These are phyloP conservation scores for Heterochromis multidens DNA, from an alignment of 2,113 vertebrate genomes.

Conservation along the genomic window DNA sequence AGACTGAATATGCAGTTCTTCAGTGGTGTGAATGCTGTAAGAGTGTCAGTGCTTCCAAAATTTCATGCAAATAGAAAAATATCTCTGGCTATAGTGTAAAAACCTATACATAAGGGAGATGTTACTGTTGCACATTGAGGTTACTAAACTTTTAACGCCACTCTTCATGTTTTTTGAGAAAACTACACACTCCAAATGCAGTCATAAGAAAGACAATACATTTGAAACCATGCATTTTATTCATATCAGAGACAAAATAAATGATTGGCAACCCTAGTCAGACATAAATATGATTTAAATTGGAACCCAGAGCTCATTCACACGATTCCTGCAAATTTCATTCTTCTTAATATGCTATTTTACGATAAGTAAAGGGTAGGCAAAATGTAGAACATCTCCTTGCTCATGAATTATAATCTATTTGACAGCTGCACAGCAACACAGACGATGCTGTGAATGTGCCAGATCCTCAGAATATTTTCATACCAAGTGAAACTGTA, in stretches of 20 bases:
- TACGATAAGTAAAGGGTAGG: constrained; percentile 28
- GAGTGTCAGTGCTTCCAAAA: background rate
- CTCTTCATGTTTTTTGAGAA: background rate
- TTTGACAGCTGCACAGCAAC: constrained; percentile 47
- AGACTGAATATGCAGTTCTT: background rate
- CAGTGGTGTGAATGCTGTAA: background rate
- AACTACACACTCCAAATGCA: background rate
- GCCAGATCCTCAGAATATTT: constrained; percentile 33
- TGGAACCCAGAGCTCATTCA: constrained; percentile 37
- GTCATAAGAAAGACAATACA: background rate
- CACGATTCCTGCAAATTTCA: constrained; percentile 31
- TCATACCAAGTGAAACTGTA: constrained; percentile 33
- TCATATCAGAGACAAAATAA: background rate
- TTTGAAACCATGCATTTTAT: background rate
- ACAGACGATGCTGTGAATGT: constrained; percentile 13
- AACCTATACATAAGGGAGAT: background rate
- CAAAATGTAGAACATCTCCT: constrained; percentile 40
- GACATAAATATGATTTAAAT: constrained; percentile 36
- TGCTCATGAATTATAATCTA: constrained; percentile 61
- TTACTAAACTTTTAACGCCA: background rate
- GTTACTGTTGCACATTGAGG: background rate
- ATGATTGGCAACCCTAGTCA: constrained; percentile 25
- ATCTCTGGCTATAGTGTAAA: background rate
- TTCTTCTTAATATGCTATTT: constrained; percentile 37
- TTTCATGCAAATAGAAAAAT: background rate